Base-by-base conservation (phyloP, 2,113 vertebrate species). In the Anoplopoma fimbria region DNA sequence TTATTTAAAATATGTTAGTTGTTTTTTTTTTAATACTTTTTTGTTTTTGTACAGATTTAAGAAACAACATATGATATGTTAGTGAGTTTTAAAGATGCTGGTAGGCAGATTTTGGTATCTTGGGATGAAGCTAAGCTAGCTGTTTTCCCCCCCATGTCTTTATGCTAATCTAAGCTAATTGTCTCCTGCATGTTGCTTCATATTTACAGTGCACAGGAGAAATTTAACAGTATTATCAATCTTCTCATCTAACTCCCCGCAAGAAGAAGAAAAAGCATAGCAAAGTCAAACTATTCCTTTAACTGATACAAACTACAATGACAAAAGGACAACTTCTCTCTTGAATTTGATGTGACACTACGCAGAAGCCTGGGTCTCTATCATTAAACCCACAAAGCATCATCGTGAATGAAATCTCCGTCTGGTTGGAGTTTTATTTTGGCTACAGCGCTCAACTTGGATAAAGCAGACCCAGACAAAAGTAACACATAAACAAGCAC, bases 361-460 rank as follows among this genome's bases (percentile, higher is more conserved):
- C 15, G 23, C 34, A 40, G 10, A 67, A 29, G 33, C 45, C 61
- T 64, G 34, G n/a, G 9, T 76, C 6, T 55, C 33, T 14, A 49
- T 64, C 67, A n/a, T 47, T 62, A 72, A 77, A 51, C 25, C 58
- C 49, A 61, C n/a, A 65, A 55, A 58, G 25, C 6, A 36, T 62
- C 57, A n/a, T 15, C 12, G 14, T 34, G 33, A 60, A 65, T 61
- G 25, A 40, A 58, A 58, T 60, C 27, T 53, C 51, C 7, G 2
- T 70, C 67, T 75, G 65, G n/a, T 58, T 42, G 29, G 40, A 38
- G n/a, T 70, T 77, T 65, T 33, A 60, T 34, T 51, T 60, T 31
- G 31, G 25, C 40, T 21, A 14, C 1, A 19, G 71, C 2, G 14
- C 40, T 69, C 17, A 7, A 19, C 19, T 65, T 0, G 13, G 38